phyloP scores from a whole-genome alignment of 2,113 vertebrate genomes.

The Aegithalos caudatus region DNA sequence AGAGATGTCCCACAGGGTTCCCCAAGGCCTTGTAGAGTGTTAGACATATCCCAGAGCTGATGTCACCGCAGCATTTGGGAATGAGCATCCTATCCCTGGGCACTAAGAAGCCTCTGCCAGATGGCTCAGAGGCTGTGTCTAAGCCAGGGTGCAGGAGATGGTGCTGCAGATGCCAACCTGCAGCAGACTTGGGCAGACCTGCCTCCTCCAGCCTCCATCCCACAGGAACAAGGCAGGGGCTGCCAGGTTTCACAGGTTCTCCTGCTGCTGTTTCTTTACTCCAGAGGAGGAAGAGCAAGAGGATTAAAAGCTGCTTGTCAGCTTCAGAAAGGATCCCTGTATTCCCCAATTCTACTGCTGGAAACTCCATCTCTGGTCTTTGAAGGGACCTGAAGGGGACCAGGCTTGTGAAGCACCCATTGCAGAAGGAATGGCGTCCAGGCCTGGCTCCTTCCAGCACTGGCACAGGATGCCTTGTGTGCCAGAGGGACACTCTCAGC shows the following conservation, averaged over 20 bases:
- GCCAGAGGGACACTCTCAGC: not conserved
- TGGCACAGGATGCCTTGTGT: not conserved
- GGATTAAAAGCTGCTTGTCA: not conserved
- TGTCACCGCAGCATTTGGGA: rapidly evolving
- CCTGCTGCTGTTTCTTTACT: not conserved
- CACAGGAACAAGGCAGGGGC: not conserved
- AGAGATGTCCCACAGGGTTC: not conserved
- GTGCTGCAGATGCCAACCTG: not conserved
- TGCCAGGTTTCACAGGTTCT: not conserved
- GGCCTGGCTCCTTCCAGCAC: not conserved
- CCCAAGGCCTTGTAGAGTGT: rapidly evolving
- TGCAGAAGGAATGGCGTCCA: not conserved
- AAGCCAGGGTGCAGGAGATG: not conserved
- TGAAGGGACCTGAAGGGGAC: not conserved
- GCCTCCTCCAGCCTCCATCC: not conserved
- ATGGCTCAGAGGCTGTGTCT: not conserved
- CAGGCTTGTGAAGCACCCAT: not conserved
- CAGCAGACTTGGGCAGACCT: not conserved
- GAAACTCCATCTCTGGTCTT: not conserved
- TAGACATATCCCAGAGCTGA: not conserved
- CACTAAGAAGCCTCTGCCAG: not conserved
- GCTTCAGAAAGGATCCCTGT: not conserved
- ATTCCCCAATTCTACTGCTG: not conserved
- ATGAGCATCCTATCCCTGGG: not conserved
- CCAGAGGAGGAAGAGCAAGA: not conserved